Evolutionary conservation across 1,140 invertebrate genomes (phyloP).

Genomic region (Orius insidiosus): DNA sequence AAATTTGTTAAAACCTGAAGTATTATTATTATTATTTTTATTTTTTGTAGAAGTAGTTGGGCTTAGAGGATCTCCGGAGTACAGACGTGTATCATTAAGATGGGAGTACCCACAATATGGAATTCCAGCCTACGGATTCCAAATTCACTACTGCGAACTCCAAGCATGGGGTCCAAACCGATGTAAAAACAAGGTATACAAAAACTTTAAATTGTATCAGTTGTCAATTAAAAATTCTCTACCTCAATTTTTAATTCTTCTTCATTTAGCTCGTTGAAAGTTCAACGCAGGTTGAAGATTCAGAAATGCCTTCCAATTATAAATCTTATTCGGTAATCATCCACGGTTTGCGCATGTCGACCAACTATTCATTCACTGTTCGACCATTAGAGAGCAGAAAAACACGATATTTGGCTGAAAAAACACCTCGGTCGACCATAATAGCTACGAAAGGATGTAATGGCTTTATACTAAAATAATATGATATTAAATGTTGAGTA

Average conservation of each 20-base stretch:
- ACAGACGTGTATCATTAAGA: conserved; percentile 44
- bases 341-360: conserved; percentile 50
- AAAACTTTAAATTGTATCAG: no score
- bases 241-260: no score
- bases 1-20: no score
- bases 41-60: conserved; percentile 7
- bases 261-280: no score
- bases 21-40: no score
- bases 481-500: conserved; percentile 22
- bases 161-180: conserved; percentile 55
- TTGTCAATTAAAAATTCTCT: no score
- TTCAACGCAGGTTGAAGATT: no score
- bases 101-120: conserved; percentile 37
- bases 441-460: conserved; percentile 64
- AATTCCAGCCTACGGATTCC: conserved; percentile 29
- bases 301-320: conserved; percentile 23
- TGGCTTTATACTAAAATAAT: background rate
- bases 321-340: conserved; percentile 29
- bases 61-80: conserved; percentile 50
- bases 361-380: conserved; percentile 60
- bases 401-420: conserved; percentile 15
- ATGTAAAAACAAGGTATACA: conserved; percentile 41
- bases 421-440: conserved; percentile 24
- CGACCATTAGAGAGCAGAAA: conserved; percentile 27
- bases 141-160: conserved; percentile 53